Evolutionary conservation across 35 echinoderm and acorn worm genomes (phyloP), one percentile per base, ranked within the genome.

Genomic region (Apostichopus parvimensis): DNA sequence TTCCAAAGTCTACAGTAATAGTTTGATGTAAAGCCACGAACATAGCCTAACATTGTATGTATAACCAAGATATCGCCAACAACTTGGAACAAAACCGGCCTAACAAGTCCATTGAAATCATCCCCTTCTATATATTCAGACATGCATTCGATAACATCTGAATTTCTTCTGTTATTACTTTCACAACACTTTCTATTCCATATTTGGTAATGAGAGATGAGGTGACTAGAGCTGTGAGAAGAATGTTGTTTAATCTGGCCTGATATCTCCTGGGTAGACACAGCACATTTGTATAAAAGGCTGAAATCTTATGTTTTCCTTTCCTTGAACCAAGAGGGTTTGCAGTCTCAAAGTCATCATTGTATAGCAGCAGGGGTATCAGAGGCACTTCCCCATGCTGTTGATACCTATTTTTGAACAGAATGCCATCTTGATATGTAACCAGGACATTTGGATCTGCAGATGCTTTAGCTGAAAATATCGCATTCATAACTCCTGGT

Each of bases 401-500:
- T 15, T 6, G 17, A 12, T 13, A 77, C 13, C 56, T 91, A 17
- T 52, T 58, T 77, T 91, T 91, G n/a, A 91, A 91, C 13, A 26
- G 62, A 79, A 8, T 59, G 73, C 77, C 90, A 91, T 91, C 77
- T 58, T 21, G 56, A 91, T 79, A 91, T 13, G 52, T 58, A 21
- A 28, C 18, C 18, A 91, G 62, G 79, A 91, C 55, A 91, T 65
- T 28, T 15, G 13, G 5, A 61, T 91, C 90, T 65, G 77, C 2
- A 9, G 77, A 91, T 54, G 62, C 4, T 54, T n/a, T 54, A n/a
- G 5, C 81, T 8, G 25, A 6, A 79, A 64, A 24, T 34, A 91
- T 91, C 28, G 77, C 34, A 25, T 56, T 61, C 90, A 91, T 91
- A n/a, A 91, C 73, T 91, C 90, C 90, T 80, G 90, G 90, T 10